Evolutionary conservation across 2,888 invertebrate genomes (phyloP), one percentile per base, ranked within the genome.

Genomic region (Agriopis leucophaearia): DNA sequence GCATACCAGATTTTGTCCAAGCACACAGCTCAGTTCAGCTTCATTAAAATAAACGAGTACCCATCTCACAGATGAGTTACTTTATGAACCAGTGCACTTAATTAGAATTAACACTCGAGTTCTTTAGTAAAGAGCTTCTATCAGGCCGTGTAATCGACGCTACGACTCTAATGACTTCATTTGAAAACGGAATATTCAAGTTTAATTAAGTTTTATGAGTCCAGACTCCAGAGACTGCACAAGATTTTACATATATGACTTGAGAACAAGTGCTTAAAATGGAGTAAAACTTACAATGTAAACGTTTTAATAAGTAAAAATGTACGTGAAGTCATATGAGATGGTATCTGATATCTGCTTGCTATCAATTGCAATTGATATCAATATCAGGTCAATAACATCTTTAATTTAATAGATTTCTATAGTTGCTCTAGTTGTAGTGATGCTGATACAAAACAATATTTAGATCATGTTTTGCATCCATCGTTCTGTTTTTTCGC

Each of bases 141-240:
- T 56, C 56, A 51, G 44, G 15, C 36, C 50, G 12, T 10, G 56
- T 62, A 57, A 57, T 57, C 50, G 45, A 1, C 44, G 36, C 36
- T 55, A 56, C 8, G 18, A 55, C 52, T 58, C 9, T 59, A 67
- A 67, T 67, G 54, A 63, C 67, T 67, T 63, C 63, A 67, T 67
- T 63, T 47, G 42, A 48, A 42, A 55, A 45, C 5, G 42, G 58
- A 61, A 61, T 58, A 67, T 62, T 16, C 57, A 42, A 50, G 56
- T 61, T 42, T 47, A 59, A 61, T 52, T 50, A 66, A 60, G 36
- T 60, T 55, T 66, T 60, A 60, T 16, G 61, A 42, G 7, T 52
- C n/a, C 44, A 18, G 35, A 18, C 50, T 59, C 18, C 12, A 10
- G 8, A 35, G 42, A 36, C 10, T 48, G 15, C 47, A 9, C 10